phyloP scores from a whole-genome alignment of 2,888 invertebrate genomes.

The Leptopilina drosophilae region DNA sequence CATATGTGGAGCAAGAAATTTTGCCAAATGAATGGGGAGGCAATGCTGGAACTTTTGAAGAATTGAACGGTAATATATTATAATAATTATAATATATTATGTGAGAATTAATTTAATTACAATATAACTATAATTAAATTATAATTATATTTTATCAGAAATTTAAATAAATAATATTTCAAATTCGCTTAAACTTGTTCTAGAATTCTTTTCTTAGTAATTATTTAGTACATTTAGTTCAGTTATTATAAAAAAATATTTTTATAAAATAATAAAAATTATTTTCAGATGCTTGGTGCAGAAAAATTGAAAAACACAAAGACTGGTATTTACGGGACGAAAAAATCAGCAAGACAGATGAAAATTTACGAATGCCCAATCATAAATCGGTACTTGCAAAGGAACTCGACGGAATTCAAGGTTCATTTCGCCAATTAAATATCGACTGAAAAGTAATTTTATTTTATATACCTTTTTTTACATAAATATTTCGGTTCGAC shows the following conservation, averaged over 20 bases:
- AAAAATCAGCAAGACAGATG: constrained; percentile 70
- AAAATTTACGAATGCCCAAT: constrained; percentile 65
- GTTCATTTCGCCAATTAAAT: constrained; percentile 72
- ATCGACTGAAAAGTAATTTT: constrained; percentile 65
- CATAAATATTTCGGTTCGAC: not conserved
- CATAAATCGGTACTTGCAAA: constrained; percentile 62
- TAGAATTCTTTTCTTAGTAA: too few species aligned
- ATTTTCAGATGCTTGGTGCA: constrained; percentile 68
- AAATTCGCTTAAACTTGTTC: too few species aligned
- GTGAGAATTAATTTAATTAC: too few species aligned
- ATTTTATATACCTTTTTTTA: not conserved
- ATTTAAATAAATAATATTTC: too few species aligned
- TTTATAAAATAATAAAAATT: not conserved
- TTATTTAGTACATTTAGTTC: too few species aligned
- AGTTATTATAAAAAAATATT: not conserved
- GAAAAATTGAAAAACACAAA: constrained; percentile 69
- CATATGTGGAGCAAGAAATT: constrained; percentile 74
- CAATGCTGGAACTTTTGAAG: constrained; percentile 71
- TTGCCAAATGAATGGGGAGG: constrained; percentile 78
- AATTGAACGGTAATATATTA: constrained; percentile 67
- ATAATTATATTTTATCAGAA: too few species aligned
- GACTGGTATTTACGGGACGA: constrained; percentile 74
- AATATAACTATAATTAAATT: too few species aligned
- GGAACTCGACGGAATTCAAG: constrained; percentile 70
- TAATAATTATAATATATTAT: too few species aligned